phyloP scores from a whole-genome alignment of 2,113 vertebrate genomes.

The Syngnathus floridae region DNA sequence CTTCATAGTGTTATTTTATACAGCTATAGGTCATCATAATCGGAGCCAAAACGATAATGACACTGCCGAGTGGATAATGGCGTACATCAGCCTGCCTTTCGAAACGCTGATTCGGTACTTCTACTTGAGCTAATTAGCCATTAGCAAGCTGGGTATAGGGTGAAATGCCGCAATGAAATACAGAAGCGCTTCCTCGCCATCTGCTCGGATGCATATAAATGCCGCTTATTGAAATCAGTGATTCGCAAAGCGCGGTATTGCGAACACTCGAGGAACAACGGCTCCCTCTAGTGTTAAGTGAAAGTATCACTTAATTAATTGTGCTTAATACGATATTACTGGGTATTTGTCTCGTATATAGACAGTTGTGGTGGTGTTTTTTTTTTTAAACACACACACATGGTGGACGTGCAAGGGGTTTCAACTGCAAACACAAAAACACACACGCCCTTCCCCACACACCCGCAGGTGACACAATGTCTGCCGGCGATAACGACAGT shows the following conservation, averaged over 20 bases:
- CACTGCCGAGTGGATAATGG: constrained; percentile 9
- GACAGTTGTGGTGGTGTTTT: background rate
- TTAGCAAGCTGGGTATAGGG: constrained; percentile 31
- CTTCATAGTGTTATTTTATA: background rate
- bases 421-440: constrained; percentile 13
- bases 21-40: background rate
- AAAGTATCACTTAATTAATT: no score
- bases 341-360: constrained; percentile 3
- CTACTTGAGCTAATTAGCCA: constrained; percentile 33
- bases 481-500: constrained; percentile 40
- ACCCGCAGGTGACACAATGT: constrained; percentile 35
- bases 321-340: background rate
- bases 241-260: background rate
- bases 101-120: constrained; percentile 28
- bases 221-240: constrained; percentile 21
- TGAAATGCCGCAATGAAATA: constrained; percentile 21
- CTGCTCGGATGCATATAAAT: constrained; percentile 35
- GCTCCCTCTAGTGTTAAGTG: no score
- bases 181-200: constrained; percentile 28
- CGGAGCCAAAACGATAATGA: background rate
- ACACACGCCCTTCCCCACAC: background rate
- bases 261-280: no score
- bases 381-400: background rate
- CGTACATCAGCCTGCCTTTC: constrained; percentile 20
- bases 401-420: background rate